Percentiles rank a stretch among this genome's conserved stretches.
Evolutionary conservation across 2,113 vertebrate genomes (phyloP).

Genomic region (Carassius auratus): DNA sequence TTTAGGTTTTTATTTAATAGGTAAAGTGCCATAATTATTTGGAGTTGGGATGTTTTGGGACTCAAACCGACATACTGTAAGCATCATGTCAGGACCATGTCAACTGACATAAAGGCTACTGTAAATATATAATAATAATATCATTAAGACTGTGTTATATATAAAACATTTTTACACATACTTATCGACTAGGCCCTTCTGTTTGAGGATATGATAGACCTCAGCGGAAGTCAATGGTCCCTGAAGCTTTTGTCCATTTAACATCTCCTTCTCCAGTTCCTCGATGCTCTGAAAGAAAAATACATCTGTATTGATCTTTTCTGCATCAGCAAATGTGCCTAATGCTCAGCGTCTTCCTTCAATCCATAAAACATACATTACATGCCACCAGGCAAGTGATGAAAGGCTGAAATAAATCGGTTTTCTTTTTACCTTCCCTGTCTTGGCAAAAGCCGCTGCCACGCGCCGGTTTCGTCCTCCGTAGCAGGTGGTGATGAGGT

Average conservation of each 20-base stretch:
- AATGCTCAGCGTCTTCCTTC: not conserved
- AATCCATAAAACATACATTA: not conserved
- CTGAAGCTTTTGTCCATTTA: conserved; percentile 89
- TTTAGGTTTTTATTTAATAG: too few species aligned
- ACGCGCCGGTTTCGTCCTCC: conserved; percentile 62
- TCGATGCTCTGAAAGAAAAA: conserved; percentile 77
- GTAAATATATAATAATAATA: not conserved
- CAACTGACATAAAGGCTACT: not conserved
- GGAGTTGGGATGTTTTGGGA: too few species aligned
- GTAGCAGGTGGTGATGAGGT: too few species aligned
- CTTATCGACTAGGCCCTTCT: conserved; percentile 82
- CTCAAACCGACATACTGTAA: too few species aligned
- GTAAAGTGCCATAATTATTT: too few species aligned
- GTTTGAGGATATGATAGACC: conserved; percentile 82
- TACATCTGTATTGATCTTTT: not conserved
- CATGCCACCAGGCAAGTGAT: not conserved
- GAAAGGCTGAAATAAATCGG: not conserved
- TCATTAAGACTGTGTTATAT: not conserved
- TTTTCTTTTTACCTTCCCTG: conserved; percentile 79
- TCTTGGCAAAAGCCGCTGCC: conserved; percentile 84
- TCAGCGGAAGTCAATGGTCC: conserved; percentile 86
- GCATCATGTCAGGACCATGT: not conserved
- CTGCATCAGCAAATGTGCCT: not conserved
- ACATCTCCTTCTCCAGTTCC: conserved; percentile 83
- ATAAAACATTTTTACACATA: conserved; percentile 64